A percentile compares a stretch with the other conserved stretches of the same genome.
Conservation (phyloP, 2,888 invertebrate species). For the Tipula lateralis region DNA sequence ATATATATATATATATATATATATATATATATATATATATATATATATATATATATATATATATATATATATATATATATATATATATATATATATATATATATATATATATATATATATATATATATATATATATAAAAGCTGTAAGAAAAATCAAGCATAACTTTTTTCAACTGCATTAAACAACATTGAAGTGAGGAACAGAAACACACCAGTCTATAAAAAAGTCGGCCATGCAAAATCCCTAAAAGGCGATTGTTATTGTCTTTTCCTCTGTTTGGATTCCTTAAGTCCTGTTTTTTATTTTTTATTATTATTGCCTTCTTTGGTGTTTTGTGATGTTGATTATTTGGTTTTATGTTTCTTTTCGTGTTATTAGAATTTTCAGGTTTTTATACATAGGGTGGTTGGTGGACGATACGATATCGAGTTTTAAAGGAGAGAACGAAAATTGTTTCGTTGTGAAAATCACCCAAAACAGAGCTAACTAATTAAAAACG, state of each 20-base stretch:
- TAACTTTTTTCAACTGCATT: neutral
- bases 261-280: neutral
- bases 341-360: constrained; percentile 15
- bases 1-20: too few species aligned
- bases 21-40: too few species aligned
- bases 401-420: neutral
- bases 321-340: neutral
- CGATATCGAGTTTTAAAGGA: neutral
- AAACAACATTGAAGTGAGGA: neutral
- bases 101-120: too few species aligned
- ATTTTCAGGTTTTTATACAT: neutral
- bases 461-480: neutral
- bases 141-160: neutral
- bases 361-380: neutral
- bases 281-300: neutral
- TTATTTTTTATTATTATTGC: constrained; percentile 3
- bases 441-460: neutral
- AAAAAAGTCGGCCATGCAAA: neutral
- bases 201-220: neutral
- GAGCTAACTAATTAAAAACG: constrained; percentile 24
- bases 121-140: too few species aligned
- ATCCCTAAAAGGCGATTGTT: constrained; percentile 15
- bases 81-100: too few species aligned
- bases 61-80: too few species aligned
- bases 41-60: too few species aligned